Evolutionary conservation across 1,140 invertebrate species (phyloP).

Genomic region (Drosophila sp.): DNA sequence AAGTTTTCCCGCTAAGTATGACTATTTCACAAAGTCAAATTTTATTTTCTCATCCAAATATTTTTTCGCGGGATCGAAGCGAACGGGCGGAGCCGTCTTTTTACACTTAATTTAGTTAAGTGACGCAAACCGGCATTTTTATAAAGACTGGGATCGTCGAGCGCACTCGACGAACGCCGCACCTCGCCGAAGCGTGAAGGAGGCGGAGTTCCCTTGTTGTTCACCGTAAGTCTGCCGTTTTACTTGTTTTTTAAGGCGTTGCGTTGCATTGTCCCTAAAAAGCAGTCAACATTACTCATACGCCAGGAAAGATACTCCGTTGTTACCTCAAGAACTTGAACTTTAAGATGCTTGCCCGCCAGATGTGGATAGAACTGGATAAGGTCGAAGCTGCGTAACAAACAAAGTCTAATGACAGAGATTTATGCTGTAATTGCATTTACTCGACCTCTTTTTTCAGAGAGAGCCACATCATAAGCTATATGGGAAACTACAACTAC

Average conservation of each 20-base stretch:
- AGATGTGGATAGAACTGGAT: neutral
- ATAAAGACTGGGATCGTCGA: too few species aligned
- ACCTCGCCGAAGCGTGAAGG: too few species aligned
- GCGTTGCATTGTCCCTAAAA: conserved; percentile 40
- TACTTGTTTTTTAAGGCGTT: conserved; percentile 52
- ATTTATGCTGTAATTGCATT: conserved; percentile 81
- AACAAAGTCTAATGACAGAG: conserved; percentile 82
- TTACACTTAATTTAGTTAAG: too few species aligned
- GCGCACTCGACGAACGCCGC: too few species aligned
- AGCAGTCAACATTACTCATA: conserved; percentile 66
- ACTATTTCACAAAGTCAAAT: too few species aligned
- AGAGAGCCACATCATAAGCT: conserved; percentile 1
- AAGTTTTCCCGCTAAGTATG: too few species aligned
- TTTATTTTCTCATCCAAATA: too few species aligned
- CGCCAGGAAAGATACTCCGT: conserved; percentile 46
- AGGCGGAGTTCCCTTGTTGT: too few species aligned
- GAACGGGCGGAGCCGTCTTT: too few species aligned
- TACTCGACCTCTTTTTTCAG: conserved; percentile 34
- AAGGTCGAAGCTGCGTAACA: conserved; percentile 52
- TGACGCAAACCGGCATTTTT: too few species aligned
- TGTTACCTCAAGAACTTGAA: conserved; percentile 52
- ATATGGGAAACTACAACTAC: conserved; percentile 33
- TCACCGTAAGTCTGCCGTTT: too few species aligned
- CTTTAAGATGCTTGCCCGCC: conserved; percentile 33
- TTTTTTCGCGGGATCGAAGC: too few species aligned